Percentiles rank a stretch among this genome's conserved stretches.
Evolutionary conservation across 2,888 invertebrate species (phyloP).

Genomic region (Pinctada fucata): DNA sequence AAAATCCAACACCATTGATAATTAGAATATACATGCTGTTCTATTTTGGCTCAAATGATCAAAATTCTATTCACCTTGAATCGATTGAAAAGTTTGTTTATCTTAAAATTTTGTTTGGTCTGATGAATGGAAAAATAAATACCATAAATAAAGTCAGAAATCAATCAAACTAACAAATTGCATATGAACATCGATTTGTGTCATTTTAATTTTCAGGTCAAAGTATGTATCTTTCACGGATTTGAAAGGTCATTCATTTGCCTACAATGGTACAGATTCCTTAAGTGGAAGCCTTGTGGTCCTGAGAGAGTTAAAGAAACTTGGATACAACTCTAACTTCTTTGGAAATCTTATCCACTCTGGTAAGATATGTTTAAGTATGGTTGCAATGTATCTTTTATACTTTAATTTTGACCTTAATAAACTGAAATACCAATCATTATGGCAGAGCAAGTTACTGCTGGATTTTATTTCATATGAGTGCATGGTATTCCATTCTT

Average conservation of each 20-base stretch:
- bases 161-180: not conserved
- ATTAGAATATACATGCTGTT: too few species aligned
- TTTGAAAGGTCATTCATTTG: slow-evolving; percentile 64
- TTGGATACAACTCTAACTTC: slow-evolving; percentile 63
- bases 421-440: too few species aligned
- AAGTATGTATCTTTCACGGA: slow-evolving; percentile 62
- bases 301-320: slow-evolving; percentile 62
- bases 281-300: slow-evolving; percentile 59
- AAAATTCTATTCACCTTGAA: too few species aligned
- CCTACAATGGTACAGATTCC: slow-evolving; percentile 59
- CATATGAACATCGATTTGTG: not conserved
- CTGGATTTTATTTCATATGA: too few species aligned
- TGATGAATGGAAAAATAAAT: not conserved
- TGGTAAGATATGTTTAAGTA: slow-evolving; percentile 49
- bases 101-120: not conserved
- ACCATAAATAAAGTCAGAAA: not conserved
- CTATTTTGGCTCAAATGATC: too few species aligned
- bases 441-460: not conserved
- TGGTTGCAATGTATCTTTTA: too few species aligned
- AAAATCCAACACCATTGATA: too few species aligned
- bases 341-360: slow-evolving; percentile 62
- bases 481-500: too few species aligned
- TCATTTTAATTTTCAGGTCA: slow-evolving; percentile 47
- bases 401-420: too few species aligned
- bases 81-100: not conserved